Conservation (phyloP, 2,888 invertebrate genomes). For the Catotricha subobsoleta region DNA sequence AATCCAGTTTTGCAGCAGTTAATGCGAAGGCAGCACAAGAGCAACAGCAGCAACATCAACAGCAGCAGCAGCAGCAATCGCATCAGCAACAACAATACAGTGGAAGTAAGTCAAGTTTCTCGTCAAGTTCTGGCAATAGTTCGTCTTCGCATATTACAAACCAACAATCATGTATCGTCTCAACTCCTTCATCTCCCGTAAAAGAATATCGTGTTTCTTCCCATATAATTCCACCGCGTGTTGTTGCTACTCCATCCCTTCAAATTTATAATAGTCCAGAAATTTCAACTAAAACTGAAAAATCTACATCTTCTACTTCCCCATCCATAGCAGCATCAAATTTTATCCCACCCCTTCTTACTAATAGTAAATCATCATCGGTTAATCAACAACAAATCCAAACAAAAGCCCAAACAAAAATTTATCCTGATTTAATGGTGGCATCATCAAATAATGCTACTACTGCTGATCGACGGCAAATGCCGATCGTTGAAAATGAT, state of each 20-base stretch:
- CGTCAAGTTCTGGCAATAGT: constrained; percentile 35
- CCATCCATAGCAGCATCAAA: constrained; percentile 20
- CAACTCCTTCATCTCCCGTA: constrained; percentile 38
- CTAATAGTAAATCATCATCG: constrained; percentile 19
- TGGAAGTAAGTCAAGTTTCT: constrained; percentile 8
- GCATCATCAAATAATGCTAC: constrained; percentile 7
- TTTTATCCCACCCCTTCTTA: not conserved
- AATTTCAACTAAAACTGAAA: constrained; percentile 25
- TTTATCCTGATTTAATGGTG: constrained; percentile 45
- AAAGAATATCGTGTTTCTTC: constrained; percentile 17
- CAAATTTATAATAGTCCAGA: constrained; percentile 31
- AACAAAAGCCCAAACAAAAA: constrained; percentile 60
- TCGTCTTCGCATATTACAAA: constrained; percentile 36
- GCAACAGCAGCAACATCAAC: constrained; percentile 18
- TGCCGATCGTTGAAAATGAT: too few species aligned
- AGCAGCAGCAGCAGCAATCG: constrained; percentile 2
- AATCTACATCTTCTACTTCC: constrained; percentile 23
- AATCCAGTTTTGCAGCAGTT: constrained; percentile 1
- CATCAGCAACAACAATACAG: not conserved
- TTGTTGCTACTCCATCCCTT: constrained; percentile 31
- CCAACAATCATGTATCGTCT: constrained; percentile 58
- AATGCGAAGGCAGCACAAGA: constrained; percentile 21
- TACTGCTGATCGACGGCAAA: too few species aligned
- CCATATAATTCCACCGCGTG: constrained; percentile 21
- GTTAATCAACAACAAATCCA: constrained; percentile 30